Evolutionary conservation across 2,888 invertebrate genomes (phyloP).

Genomic region (Artemia sinica): DNA sequence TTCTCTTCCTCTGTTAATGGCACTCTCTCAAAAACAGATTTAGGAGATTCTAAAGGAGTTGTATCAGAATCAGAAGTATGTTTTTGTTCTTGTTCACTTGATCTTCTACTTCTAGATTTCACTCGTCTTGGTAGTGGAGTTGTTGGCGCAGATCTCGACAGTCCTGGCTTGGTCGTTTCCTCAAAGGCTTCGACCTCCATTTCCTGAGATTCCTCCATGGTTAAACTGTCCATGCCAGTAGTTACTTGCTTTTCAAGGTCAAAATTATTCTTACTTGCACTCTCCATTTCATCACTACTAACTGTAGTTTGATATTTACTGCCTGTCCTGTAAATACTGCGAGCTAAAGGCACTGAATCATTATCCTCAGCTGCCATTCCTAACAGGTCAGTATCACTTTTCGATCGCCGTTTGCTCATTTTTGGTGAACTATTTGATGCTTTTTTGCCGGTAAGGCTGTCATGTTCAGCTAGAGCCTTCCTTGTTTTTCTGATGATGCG

Average conservation of each 20-base stretch:
- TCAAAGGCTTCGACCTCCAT: background rate
- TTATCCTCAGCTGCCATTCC: background rate
- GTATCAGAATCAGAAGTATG: conserved; percentile 22
- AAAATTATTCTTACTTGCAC: background rate
- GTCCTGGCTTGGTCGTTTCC: background rate
- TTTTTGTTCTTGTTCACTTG: conserved; percentile 45
- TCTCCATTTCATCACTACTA: background rate
- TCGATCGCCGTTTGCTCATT: background rate
- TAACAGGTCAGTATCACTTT: background rate
- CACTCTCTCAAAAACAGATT: background rate
- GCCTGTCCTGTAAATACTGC: background rate
- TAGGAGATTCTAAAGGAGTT: conserved; percentile 14
- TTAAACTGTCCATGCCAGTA: background rate
- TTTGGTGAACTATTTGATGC: background rate
- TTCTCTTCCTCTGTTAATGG: conserved; percentile 29
- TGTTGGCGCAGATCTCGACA: conserved; percentile 14
- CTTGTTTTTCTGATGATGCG: background rate
- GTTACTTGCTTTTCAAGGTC: conserved; percentile 2
- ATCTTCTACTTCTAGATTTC: conserved; percentile 56
- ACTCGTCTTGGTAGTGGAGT: conserved; percentile 50
- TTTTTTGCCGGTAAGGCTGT: background rate
- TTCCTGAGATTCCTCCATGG: background rate
- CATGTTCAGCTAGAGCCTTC: background rate
- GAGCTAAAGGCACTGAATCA: background rate
- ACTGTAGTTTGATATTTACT: background rate